Base-by-base conservation (phyloP, 2,888 invertebrate genomes). In the Limulus polyphemus region DNA sequence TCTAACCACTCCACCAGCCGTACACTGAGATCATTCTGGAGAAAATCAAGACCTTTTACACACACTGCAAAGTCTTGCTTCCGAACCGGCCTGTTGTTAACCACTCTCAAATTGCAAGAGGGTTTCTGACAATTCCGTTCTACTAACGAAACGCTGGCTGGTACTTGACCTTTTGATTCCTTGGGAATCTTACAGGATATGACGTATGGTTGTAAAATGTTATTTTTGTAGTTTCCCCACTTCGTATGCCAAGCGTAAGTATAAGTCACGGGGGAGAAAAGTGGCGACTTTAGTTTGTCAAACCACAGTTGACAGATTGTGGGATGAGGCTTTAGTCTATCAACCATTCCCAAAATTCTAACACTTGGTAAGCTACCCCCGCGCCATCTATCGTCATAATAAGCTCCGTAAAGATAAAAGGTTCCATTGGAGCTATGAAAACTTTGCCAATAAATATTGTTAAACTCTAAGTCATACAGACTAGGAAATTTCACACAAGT, bases 1-100 rank as follows among this genome's bases (percentile, higher is more conserved):
- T 95, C 94, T 71, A 95, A 87, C 95, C 95, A 97, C 76, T 97
- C 95, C 57, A 94, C 85, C 46, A 95, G 79, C 4, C 91, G 82
- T 16, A 90, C 88, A 1, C 91, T 91, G 1, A 93, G 78, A 76
- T 95, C 94, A 73, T 91, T 90, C 77, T 92, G 88, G 2, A 90
- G 81, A 73, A 94, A 95, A 77, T 94, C 93, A 60, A 97, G 79
- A 0, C 95, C 94, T 76, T 93, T 93, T 32, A 93, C 92, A 76
- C 93, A 93, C 3, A 93, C 91, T 1, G 91, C 92, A 74, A 93
- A 92, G 47, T 87, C 85, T 71, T 87, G 85, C 62, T 74, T 74
- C 72, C 84, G 85, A 10, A 56, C 59, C 0, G 90, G 89, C 63
- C 83, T 82, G 74, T 88, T 84, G 77, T 87, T 86, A 71, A 89